phyloP scores from a whole-genome alignment of 2,888 invertebrate species.

The Caenorhabditis becei region DNA sequence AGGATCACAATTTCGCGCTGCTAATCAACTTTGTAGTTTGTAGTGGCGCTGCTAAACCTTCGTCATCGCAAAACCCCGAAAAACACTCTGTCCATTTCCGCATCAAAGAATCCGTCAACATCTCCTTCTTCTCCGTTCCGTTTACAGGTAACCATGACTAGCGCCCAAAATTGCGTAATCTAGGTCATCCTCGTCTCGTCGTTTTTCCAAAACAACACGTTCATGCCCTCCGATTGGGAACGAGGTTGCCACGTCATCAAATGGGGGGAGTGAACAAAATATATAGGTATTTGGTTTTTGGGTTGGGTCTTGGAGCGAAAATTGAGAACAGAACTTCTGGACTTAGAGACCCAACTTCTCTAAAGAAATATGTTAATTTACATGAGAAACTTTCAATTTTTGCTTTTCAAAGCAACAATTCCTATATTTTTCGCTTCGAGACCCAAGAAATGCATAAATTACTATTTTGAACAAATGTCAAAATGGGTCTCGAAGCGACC shows the following conservation, averaged over 20 bases:
- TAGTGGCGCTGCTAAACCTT: neutral
- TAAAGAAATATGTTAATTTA: no score
- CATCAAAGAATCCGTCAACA: neutral
- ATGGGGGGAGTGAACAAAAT: no score
- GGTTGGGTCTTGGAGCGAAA: no score
- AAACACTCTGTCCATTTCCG: neutral
- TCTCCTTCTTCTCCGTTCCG: neutral
- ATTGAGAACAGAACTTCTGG: no score
- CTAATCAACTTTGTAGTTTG: neutral
- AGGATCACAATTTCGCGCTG: neutral
- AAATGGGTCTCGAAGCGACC: no score
- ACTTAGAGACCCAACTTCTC: no score
- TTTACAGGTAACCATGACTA: neutral
- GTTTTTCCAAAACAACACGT: neutral
- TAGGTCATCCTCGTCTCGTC: neutral
- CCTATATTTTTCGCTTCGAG: no score
- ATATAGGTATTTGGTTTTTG: no score
- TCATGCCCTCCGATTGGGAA: constrained; percentile 19
- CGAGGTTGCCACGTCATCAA: constrained; percentile 16
- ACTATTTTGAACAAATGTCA: no score
- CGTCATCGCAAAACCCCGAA: neutral
- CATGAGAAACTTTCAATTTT: no score
- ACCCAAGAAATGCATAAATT: no score
- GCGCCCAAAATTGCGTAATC: constrained; percentile 23
- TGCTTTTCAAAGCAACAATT: no score